These are phyloP conservation scores for Capromys pilorides DNA, from an alignment of 2,797 vertebrate species.

Conservation along the genomic window DNA sequence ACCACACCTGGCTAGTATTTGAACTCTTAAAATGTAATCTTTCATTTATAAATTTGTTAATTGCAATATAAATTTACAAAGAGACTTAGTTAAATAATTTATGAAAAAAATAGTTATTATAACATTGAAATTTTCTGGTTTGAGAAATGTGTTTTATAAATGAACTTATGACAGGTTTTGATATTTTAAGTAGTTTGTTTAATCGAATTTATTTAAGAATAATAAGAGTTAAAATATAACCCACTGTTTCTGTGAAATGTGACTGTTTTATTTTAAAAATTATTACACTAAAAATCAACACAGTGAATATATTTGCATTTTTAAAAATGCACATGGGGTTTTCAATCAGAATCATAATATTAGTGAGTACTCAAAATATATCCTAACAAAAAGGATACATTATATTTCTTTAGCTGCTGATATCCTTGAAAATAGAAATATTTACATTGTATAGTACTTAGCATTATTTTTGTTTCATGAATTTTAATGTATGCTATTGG, in stretches of 20 bases:
- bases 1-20: not conserved
- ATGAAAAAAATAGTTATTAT: not conserved
- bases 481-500: not conserved
- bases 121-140: not conserved
- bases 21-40: not conserved
- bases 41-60: not conserved
- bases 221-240: not conserved
- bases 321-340: not conserved
- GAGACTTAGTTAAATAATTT: not conserved
- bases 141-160: not conserved
- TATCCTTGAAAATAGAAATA: not conserved
- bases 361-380: not conserved
- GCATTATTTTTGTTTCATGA: not conserved
- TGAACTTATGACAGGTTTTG: not conserved
- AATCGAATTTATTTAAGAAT: not conserved
- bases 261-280: not conserved
- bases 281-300: not conserved
- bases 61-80: not conserved
- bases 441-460: not conserved
- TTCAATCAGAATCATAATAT: not conserved
- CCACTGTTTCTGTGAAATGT: not conserved
- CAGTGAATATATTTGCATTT: not conserved
- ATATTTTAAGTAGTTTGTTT: not conserved
- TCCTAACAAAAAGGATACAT: not conserved
- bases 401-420: not conserved